phyloP scores from a whole-genome alignment of 53 echinoderm and acorn worm genomes.

The Crossaster papposus region DNA sequence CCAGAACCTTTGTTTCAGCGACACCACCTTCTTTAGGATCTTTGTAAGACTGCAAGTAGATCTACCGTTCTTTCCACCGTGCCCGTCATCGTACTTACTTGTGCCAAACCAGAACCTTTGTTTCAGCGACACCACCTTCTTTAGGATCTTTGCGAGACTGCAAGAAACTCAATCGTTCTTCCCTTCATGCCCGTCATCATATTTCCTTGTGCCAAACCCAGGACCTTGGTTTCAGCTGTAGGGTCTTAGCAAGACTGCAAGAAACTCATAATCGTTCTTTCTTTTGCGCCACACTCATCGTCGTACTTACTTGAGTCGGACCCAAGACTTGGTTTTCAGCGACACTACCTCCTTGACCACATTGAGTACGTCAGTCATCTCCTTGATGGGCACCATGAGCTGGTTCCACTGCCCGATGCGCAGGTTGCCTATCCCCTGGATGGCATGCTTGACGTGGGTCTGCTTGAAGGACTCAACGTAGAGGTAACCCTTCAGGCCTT shows the following conservation, averaged over 20 bases:
- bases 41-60: too few species aligned
- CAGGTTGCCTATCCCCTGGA: conserved; percentile 88
- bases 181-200: too few species aligned
- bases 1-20: conserved; percentile 80
- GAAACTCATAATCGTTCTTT: too few species aligned
- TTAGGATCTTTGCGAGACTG: conserved; percentile 71
- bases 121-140: conserved; percentile 76
- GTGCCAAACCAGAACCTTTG: conserved; percentile 82
- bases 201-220: conserved; percentile 80
- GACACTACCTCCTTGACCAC: conserved; percentile 89
- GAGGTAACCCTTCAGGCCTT: conserved; percentile 93
- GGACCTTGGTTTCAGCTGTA: conserved; percentile 79
- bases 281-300: too few species aligned
- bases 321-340: conserved; percentile 87
- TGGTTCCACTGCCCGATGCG: conserved; percentile 91
- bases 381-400: conserved; percentile 99
- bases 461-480: conserved; percentile 98
- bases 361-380: conserved; percentile 96
- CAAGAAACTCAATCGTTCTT: too few species aligned
- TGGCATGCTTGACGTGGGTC: conserved; percentile 98
- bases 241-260: conserved; percentile 58
- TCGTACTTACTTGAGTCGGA: conserved; percentile 90
- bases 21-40: conserved; percentile 82
- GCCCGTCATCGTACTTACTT: too few species aligned
- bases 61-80: too few species aligned